Evolutionary conservation across 1,140 invertebrate genomes (phyloP).

Genomic region (Thrips palmi): DNA sequence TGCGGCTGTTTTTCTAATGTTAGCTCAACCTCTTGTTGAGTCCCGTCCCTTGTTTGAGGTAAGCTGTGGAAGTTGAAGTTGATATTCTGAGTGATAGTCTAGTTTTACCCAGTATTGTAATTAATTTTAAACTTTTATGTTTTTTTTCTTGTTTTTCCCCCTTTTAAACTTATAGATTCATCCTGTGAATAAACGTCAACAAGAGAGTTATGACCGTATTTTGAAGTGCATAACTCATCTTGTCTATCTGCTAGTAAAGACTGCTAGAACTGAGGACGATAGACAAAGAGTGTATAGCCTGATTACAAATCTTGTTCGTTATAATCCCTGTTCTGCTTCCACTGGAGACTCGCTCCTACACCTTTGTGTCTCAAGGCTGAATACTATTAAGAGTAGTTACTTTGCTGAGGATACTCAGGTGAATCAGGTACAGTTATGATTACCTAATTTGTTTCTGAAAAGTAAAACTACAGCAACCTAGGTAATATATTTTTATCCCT

Average conservation of each 20-base stretch:
- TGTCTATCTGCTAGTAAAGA: conserved; percentile 52
- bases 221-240: conserved; percentile 63
- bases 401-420: conserved; percentile 52
- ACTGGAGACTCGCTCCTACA: conserved; percentile 63
- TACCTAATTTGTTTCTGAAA: conserved; percentile 2
- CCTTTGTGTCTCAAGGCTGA: conserved; percentile 56
- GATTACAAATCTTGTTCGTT: conserved; percentile 31
- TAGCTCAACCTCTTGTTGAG: conserved; percentile 37
- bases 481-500: conserved; percentile 8
- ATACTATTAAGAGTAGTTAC: conserved; percentile 59
- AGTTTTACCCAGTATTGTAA: not conserved
- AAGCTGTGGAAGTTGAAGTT: conserved; percentile 6
- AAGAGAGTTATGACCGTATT: conserved; percentile 64
- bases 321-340: conserved; percentile 47
- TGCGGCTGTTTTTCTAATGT: conserved; percentile 43
- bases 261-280: conserved; percentile 30
- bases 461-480: conserved; percentile 10
- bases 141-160: conserved; percentile 9
- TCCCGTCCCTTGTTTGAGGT: conserved; percentile 38
- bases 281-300: conserved; percentile 23
- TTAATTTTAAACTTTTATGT: conserved; percentile 1
- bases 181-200: conserved; percentile 56
- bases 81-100: not conserved
- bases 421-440: conserved; percentile 7
- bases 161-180: conserved; percentile 25